Base-by-base conservation (phyloP, 2,797 vertebrate species). In the Hydrolagus colliei region DNA sequence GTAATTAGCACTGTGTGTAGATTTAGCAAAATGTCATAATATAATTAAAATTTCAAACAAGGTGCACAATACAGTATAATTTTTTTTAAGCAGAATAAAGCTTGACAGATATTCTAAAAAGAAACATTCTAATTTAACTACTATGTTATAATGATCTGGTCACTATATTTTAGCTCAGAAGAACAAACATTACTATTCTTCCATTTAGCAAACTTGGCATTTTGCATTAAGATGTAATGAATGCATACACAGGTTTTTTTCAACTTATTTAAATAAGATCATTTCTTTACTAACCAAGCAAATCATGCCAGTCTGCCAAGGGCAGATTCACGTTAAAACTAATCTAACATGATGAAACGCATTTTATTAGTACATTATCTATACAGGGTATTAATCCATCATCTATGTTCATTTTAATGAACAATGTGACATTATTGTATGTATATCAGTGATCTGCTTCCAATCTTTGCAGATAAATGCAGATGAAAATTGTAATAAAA, bases 281-380 rank as follows among this genome's bases (percentile, higher is more conserved):
- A 13, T 20, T 14, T 11, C 32, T 41, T n/a, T 84, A 63, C 27
- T 82, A 20, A 68, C 79, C 63, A 35, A 82, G 79, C 79, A 82
- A 82, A 35, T 35, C 63, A 68, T 68, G 18, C 63, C 11, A 10
- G 63, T 41, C 14, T 68, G 62, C 65, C 16, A 32, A 84, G 65
- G 62, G 9, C 32, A 84, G 16, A 71, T 84, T 68, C 65, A 71
- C 63, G 41, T 84, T 84, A 27, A 84, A 84, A 52, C 9, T 41
- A 52, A 82, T 41, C 65, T 41, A 35, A 68, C 63, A 82, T 16
- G 14, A 27, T 84, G 65, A 41, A 71, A 52, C 1, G 14, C 65
- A 84, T 12, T 84, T 71, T 84, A 84, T 71, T 84, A 71, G 65
- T 84, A 62, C 32, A 68, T 71, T 71, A 84, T 52, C 32, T 68